Base-by-base conservation (phyloP, 2,888 invertebrate species). In the Eudemis profundana region DNA sequence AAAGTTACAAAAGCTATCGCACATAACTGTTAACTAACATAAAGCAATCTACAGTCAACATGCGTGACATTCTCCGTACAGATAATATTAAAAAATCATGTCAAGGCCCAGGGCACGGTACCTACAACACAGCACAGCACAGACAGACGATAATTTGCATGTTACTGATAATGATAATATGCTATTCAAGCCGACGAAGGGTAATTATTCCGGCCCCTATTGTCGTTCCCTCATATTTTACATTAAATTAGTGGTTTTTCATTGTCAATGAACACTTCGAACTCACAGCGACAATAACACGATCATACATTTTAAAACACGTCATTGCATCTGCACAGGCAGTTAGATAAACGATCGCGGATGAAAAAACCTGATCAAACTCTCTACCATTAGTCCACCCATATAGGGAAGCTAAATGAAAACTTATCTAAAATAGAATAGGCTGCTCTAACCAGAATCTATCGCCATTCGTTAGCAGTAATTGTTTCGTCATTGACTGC, bases 401-500 rank as follows among this genome's bases (percentile, higher is more conserved):
- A 17, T 64, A 23, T 44, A 64, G 17, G 57, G 57, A 46, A 51
- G 33, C 47, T 65, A 53, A 53, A 46, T 68, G 65, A 27, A 67
- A 68, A 50, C 44, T 54, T 23, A 50, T 33, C 64, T 64, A 64
- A 64, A 64, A 64, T 64, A 64, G 64, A 64, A 57, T 51, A 51
- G 17, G 57, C 60, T 60, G 59, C 61, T 61, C 69, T 66, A 70
- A 77, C 75, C 76, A 78, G 82, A 83, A 78, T 79, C 77, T 76
- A 74, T 76, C 78, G 78, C 78, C 77, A 82, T 82, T 84, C 79
- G 83, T 85, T 84, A 83, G 77, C 79, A 79, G 77, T 82, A 85
- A 89, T 87, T 86, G 83, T 84, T 87, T 85, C 85, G 87, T 85
- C 89, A 88, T 89, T 89, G 88, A 77, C 72, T 74, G 76, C 64